phyloP scores from a whole-genome alignment of 2,797 vertebrate species.

The Sphenodon punctatus region DNA sequence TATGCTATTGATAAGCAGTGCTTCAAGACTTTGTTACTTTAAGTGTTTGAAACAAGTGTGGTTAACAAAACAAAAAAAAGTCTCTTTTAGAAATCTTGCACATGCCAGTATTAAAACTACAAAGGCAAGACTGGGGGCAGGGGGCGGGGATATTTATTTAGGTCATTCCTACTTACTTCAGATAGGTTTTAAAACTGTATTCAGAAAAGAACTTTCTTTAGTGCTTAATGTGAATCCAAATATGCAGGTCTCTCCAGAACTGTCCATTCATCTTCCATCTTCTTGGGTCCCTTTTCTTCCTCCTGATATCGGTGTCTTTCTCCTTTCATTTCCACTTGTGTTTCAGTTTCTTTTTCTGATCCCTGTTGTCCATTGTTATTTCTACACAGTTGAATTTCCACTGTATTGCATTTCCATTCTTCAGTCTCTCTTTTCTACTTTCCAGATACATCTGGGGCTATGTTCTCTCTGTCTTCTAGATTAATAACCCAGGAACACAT shows the following conservation, averaged over 20 bases:
- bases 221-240: conserved; percentile 52
- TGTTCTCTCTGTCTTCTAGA: no score
- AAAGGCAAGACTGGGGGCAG: conserved; percentile 73
- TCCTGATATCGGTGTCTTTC: conserved; percentile 1
- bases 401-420: not conserved
- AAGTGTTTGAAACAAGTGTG: conserved; percentile 78
- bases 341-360: not conserved
- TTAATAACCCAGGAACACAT: no score
- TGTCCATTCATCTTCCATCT: not conserved
- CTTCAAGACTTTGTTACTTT: conserved; percentile 74
- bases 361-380: no score
- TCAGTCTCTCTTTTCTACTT: not conserved
- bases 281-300: not conserved
- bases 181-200: conserved; percentile 72
- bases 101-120: conserved; percentile 78
- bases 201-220: conserved; percentile 44
- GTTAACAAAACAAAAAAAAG: conserved; percentile 66
- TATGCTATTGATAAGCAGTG: conserved; percentile 80
- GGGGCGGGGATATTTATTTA: conserved; percentile 69
- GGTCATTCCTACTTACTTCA: conserved; percentile 82
- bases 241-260: not conserved
- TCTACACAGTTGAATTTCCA: not conserved
- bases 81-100: conserved; percentile 67
- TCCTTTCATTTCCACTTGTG: not conserved
- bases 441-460: conserved; percentile 1